Evolutionary conservation across 2,797 vertebrate genomes (phyloP).

Genomic region (Meda fulgida): DNA sequence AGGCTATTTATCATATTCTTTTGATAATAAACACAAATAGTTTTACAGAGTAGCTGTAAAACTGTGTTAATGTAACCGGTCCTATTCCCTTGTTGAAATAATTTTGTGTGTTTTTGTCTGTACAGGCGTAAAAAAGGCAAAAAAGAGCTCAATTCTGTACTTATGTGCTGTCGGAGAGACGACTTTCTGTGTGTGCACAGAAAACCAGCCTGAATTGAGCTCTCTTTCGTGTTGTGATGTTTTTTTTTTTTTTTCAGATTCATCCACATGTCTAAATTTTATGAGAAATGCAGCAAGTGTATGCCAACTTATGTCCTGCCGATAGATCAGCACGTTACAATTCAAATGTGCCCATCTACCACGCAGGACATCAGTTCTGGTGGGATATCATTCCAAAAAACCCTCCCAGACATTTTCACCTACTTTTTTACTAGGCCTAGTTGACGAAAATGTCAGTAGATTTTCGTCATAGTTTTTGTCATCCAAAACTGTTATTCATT

Average conservation of each 20-base stretch:
- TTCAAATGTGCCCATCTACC: neutral
- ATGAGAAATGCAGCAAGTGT: neutral
- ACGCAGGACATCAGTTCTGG: neutral
- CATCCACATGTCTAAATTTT: neutral
- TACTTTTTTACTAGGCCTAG: neutral
- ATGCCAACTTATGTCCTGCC: neutral
- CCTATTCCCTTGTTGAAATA: too few species aligned
- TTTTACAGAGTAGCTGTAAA: too few species aligned
- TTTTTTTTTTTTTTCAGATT: neutral
- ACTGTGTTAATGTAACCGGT: too few species aligned
- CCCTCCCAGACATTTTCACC: too few species aligned
- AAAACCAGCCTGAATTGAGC: neutral
- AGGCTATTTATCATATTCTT: too few species aligned
- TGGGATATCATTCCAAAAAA: neutral
- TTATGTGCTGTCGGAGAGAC: neutral
- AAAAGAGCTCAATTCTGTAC: neutral
- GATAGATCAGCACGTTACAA: neutral
- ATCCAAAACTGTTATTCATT: neutral
- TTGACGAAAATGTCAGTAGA: too few species aligned
- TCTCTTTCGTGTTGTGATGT: neutral
- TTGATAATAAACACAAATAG: too few species aligned
- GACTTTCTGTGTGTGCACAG: neutral
- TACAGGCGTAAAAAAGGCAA: neutral
- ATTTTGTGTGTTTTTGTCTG: too few species aligned
- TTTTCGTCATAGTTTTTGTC: neutral